These are phyloP conservation scores for Axinella damicornis DNA, from an alignment of 37 sponge, comb jelly and placozoan genomes.

Conservation along the genomic window DNA sequence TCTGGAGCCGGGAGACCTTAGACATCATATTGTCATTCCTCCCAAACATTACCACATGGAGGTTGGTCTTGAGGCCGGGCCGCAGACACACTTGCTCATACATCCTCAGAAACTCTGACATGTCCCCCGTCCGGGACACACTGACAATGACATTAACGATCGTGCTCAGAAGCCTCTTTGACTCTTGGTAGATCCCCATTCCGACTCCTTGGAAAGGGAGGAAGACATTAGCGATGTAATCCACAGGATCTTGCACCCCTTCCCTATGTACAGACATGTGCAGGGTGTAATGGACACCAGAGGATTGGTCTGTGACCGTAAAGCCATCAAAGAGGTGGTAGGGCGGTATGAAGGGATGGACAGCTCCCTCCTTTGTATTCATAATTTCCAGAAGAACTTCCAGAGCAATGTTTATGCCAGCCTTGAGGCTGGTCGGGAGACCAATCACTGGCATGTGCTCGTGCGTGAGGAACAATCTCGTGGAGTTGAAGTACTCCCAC, in stretches of 20 bases:
- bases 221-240: conserved; percentile 54
- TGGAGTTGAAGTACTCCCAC: conserved; percentile 71
- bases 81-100: conserved; percentile 40
- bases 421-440: conserved; percentile 19
- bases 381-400: conserved; percentile 43
- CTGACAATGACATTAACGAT: conserved; percentile 25
- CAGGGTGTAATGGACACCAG: conserved; percentile 50
- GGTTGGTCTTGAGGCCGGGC: conserved; percentile 11
- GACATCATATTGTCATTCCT: background rate
- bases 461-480: conserved; percentile 13
- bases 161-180: background rate
- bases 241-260: background rate
- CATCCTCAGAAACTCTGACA: conserved; percentile 31
- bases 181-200: conserved; percentile 32
- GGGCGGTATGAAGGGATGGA: conserved; percentile 28
- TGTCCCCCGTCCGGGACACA: background rate
- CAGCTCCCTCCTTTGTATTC: background rate
- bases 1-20: background rate
- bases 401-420: conserved; percentile 48
- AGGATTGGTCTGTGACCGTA: conserved; percentile 32
- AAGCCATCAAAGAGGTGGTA: conserved; percentile 63
- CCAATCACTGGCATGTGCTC: conserved; percentile 37
- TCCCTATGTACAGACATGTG: conserved; percentile 36
- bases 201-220: conserved; percentile 57
- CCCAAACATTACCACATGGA: conserved; percentile 38